Conservation (phyloP, 2,888 invertebrate species). For the Oconnorella tubifera region DNA sequence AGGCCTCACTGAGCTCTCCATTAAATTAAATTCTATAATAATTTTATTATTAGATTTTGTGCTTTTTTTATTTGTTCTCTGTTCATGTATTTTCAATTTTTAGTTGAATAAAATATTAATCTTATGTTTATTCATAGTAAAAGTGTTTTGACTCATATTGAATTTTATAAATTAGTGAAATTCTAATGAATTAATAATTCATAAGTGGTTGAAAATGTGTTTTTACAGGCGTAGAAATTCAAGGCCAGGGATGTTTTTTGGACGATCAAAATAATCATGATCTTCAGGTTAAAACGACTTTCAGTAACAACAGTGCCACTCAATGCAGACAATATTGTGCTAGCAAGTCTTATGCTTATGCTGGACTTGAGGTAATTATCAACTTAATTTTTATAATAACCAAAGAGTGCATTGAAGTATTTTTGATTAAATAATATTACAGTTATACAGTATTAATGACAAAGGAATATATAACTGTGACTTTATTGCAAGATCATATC, state of each 20-base stretch:
- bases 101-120: too few species aligned
- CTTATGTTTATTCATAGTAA: too few species aligned
- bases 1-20: too few species aligned
- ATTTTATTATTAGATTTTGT: too few species aligned
- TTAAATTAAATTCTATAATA: too few species aligned
- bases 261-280: background rate
- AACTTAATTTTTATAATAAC: background rate
- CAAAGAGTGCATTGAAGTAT: too few species aligned
- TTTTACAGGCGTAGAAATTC: constrained; percentile 8
- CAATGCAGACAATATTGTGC: background rate
- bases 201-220: background rate
- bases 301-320: background rate
- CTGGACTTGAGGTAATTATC: constrained; percentile 6
- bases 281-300: background rate
- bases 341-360: background rate
- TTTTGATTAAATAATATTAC: too few species aligned
- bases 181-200: background rate
- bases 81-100: too few species aligned
- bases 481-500: too few species aligned
- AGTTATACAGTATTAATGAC: too few species aligned
- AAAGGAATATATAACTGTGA: too few species aligned
- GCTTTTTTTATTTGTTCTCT: too few species aligned
- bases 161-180: background rate
- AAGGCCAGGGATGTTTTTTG: constrained; percentile 4
- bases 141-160: background rate